Evolutionary conservation across 2,888 invertebrate species (phyloP).

Genomic region (Elysia crispata): DNA sequence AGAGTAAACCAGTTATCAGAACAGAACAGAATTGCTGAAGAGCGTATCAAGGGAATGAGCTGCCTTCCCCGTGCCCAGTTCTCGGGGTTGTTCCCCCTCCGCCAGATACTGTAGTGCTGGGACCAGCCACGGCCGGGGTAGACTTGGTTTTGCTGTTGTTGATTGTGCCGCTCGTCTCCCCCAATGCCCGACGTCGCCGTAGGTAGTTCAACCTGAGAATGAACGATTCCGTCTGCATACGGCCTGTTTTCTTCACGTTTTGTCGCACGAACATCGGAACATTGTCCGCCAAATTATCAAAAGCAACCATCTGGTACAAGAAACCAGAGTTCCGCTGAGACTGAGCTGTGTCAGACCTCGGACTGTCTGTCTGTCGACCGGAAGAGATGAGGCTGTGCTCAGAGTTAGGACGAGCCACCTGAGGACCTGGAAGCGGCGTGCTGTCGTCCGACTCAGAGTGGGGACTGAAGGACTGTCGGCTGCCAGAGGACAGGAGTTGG

Average conservation of each 20-base stretch:
- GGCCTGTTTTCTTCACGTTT: conserved; percentile 43
- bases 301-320: conserved; percentile 25
- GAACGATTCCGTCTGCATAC: conserved; percentile 45
- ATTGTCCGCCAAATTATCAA: conserved; percentile 29
- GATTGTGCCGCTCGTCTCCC: conserved; percentile 29
- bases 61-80: not conserved
- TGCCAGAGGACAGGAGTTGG: no score
- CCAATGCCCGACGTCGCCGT: conserved; percentile 41
- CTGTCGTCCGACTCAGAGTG: no score
- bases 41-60: not conserved
- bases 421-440: no score
- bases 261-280: conserved; percentile 46
- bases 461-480: no score
- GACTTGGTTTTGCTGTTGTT: not conserved
- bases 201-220: conserved; percentile 48
- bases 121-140: not conserved
- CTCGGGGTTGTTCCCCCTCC: not conserved
- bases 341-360: not conserved
- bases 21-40: not conserved
- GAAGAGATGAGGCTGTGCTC: not conserved
- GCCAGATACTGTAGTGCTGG: not conserved
- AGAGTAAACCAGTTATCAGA: no score
- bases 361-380: not conserved
- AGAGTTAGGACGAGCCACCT: no score
- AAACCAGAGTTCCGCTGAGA: conserved; percentile 6